Conservation (phyloP, 2,113 vertebrate species). For the Corynorhinus townsendii region DNA sequence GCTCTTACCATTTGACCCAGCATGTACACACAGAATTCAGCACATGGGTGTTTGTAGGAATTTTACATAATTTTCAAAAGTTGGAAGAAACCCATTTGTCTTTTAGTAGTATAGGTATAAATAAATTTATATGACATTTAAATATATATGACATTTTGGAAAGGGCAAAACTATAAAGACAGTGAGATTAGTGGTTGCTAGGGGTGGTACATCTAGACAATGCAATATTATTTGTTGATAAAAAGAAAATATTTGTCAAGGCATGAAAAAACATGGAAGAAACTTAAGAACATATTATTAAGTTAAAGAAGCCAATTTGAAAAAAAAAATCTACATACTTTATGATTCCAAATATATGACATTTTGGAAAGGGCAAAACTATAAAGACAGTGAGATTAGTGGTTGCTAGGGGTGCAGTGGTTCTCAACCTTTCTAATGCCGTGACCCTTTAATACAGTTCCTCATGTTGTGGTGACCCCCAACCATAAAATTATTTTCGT, state of each 20-base stretch:
- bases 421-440: too few relatives aligned
- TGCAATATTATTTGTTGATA: not conserved
- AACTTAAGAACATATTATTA: not conserved
- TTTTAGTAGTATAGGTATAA: not conserved
- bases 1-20: not conserved
- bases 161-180: too few relatives aligned
- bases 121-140: not conserved
- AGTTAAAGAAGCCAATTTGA: too few relatives aligned
- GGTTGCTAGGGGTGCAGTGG: not conserved
- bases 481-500: too few relatives aligned
- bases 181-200: too few relatives aligned
- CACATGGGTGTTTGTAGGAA: not conserved
- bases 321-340: not conserved
- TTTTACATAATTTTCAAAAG: not conserved
- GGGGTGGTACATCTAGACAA: not conserved
- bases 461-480: too few relatives aligned
- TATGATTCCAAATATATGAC: not conserved
- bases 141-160: too few relatives aligned
- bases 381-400: not conserved
- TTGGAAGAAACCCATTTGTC: not conserved
- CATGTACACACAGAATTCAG: not conserved
- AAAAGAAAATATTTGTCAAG: not conserved
- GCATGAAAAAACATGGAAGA: not conserved
- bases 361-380: not conserved
- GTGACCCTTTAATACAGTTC: too few relatives aligned